A percentile compares a stretch with the other conserved stretches of the same genome.
phyloP scores from a whole-genome alignment of 2,797 vertebrate genomes.

The Sebastes melanostomus region DNA sequence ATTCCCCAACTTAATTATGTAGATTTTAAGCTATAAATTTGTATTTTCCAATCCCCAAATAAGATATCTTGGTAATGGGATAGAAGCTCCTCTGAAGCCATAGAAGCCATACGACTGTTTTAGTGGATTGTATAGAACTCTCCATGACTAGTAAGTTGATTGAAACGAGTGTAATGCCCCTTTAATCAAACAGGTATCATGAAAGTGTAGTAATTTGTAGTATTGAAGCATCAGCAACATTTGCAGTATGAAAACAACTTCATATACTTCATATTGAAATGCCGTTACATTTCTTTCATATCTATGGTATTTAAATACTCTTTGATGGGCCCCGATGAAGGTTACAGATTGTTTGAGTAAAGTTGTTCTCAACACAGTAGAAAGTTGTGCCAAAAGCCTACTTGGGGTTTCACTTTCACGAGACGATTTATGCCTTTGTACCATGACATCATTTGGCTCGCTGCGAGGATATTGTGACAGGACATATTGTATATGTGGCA shows the following conservation, averaged over 20 bases:
- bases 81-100: too few relatives aligned
- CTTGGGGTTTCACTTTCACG: neutral
- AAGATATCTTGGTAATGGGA: too few relatives aligned
- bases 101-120: too few relatives aligned
- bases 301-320: neutral
- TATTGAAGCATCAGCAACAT: neutral
- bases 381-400: too few relatives aligned
- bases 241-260: neutral
- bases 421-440: neutral
- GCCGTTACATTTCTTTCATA: neutral
- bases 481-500: neutral
- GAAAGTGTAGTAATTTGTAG: neutral
- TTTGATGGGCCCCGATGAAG: neutral
- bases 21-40: neutral
- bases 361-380: too few relatives aligned
- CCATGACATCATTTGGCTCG: neutral
- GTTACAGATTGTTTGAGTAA: neutral
- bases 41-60: too few relatives aligned
- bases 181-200: neutral
- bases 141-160: too few relatives aligned
- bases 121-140: too few relatives aligned
- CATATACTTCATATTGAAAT: neutral
- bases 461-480: neutral
- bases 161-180: rapidly evolving
- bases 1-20: neutral